phyloP scores from a whole-genome alignment of 2,113 vertebrate genomes.

The Centropus unirufus region DNA sequence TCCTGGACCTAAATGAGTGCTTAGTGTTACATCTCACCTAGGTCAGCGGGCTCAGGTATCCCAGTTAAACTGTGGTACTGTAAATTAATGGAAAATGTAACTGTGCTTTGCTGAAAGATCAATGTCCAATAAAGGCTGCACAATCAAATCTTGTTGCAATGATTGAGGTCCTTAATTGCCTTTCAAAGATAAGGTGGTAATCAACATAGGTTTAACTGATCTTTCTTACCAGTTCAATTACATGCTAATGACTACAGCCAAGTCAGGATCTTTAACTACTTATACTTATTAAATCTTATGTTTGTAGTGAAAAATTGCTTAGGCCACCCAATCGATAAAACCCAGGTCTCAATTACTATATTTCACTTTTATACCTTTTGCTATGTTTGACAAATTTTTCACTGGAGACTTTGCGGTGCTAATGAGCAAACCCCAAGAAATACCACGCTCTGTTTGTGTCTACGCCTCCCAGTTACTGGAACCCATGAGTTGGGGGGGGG shows the following conservation, averaged over 20 bases:
- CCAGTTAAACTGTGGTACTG: constrained; percentile 81
- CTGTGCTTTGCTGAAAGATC: constrained; percentile 84
- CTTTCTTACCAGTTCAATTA: constrained; percentile 91
- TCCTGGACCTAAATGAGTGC: constrained; percentile 74
- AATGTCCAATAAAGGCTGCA: constrained; percentile 87
- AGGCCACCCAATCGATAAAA: constrained; percentile 79
- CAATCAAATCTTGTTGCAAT: constrained; percentile 84
- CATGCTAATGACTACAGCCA: constrained; percentile 87
- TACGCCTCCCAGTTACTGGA: not conserved
- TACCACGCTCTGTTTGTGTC: not conserved
- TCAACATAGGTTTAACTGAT: constrained; percentile 89
- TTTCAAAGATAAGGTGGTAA: constrained; percentile 91
- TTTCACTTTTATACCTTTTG: constrained; percentile 77
- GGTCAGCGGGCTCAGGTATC: constrained; percentile 85
- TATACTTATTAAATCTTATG: constrained; percentile 90
- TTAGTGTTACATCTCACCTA: constrained; percentile 79
- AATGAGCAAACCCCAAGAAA: constrained; percentile 35
- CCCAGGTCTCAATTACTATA: constrained; percentile 80
- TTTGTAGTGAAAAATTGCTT: constrained; percentile 88
- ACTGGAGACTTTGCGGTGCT: not conserved
- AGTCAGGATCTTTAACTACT: constrained; percentile 95
- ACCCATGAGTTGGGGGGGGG: not conserved
- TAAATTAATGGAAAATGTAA: constrained; percentile 89
- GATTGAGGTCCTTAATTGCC: constrained; percentile 92
- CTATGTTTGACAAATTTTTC: constrained; percentile 70